Conservation (phyloP, 1,140 invertebrate genomes). For the Pseudomyrmex flavicornis region DNA sequence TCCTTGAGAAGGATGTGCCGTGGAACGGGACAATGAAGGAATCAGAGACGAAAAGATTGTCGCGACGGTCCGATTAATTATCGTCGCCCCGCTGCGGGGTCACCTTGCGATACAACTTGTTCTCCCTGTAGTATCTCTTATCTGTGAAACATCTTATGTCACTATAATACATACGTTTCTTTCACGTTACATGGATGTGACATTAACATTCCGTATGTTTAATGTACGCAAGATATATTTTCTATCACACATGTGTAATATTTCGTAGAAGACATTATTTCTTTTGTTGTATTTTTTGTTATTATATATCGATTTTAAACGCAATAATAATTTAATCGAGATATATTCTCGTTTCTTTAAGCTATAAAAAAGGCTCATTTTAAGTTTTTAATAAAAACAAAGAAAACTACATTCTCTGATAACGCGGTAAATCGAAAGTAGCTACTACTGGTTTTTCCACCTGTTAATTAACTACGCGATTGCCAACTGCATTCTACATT, state of each 20-base stretch:
- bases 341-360: background rate
- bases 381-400: background rate
- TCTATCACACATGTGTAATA: too few species aligned
- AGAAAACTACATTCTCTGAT: background rate
- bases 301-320: background rate
- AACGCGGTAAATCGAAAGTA: background rate
- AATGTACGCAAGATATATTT: background rate
- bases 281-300: background rate
- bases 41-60: conserved; percentile 55
- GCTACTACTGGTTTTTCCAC: background rate
- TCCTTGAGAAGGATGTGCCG: conserved; percentile 13
- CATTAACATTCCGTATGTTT: background rate
- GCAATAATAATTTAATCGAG: background rate
- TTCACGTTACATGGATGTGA: background rate
- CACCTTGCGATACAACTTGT: conserved; percentile 16
- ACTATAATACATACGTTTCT: background rate
- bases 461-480: background rate
- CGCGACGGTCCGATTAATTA: conserved; percentile 52
- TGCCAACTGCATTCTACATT: background rate
- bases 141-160: conserved; percentile 9
- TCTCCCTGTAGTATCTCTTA: conserved; percentile 18
- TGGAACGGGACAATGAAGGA: conserved; percentile 40
- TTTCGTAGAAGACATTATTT: too few species aligned
- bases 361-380: background rate
- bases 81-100: conserved; percentile 32